phyloP scores from a whole-genome alignment of 2,888 invertebrate species.

The Acheta domesticus region DNA sequence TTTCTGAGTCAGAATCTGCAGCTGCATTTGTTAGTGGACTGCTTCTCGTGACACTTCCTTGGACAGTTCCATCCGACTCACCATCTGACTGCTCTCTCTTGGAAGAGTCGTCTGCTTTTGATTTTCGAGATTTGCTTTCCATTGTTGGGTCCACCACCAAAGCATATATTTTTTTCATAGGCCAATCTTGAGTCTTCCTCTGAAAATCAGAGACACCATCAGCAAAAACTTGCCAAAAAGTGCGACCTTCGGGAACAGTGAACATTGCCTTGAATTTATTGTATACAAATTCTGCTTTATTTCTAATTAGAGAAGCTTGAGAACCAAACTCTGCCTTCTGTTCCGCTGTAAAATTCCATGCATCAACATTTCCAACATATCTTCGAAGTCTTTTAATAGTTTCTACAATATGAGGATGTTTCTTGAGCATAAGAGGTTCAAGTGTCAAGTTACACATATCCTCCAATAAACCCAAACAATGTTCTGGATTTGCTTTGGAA shows the following conservation, averaged over 20 bases:
- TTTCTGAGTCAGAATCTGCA: too few relatives aligned
- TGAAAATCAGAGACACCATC: slow-evolving; percentile 66
- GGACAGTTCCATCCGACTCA: too few relatives aligned
- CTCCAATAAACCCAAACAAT: slow-evolving; percentile 67
- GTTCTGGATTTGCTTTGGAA: slow-evolving; percentile 67
- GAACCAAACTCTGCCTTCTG: slow-evolving; percentile 59
- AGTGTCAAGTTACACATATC: slow-evolving; percentile 57
- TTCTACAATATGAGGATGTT: slow-evolving; percentile 74
- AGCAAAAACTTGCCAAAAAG: slow-evolving; percentile 71
- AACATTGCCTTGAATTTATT: slow-evolving; percentile 61
- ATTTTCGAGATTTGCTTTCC: too few relatives aligned
- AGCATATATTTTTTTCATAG: slow-evolving; percentile 57
- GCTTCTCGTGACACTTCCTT: too few relatives aligned
- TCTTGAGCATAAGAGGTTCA: slow-evolving; percentile 72
- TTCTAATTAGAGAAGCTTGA: slow-evolving; percentile 66
- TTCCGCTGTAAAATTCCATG: slow-evolving; percentile 65
- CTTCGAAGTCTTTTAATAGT: slow-evolving; percentile 62
- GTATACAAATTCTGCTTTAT: slow-evolving; percentile 63
- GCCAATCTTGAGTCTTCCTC: slow-evolving; percentile 60
- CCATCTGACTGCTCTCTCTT: too few relatives aligned
- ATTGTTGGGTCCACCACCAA: slow-evolving; percentile 59
- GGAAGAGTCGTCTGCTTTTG: too few relatives aligned
- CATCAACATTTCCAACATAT: slow-evolving; percentile 73
- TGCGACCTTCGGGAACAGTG: slow-evolving; percentile 57
- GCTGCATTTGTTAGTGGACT: too few relatives aligned